Evolutionary conservation across 2,888 invertebrate genomes (phyloP).

Genomic region (Gortyna flavago): DNA sequence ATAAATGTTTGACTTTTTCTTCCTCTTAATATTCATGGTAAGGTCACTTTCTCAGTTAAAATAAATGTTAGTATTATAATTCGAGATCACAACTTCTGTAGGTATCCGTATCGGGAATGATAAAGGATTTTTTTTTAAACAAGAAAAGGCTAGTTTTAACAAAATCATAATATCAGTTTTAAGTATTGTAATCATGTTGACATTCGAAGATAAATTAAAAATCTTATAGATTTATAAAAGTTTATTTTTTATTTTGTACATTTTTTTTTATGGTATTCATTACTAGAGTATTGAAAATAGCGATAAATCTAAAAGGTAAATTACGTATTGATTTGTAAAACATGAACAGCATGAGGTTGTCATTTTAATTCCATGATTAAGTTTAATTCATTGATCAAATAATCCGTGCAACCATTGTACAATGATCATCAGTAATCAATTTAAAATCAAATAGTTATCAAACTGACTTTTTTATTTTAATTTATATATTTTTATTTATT

Average conservation of each 20-base stretch:
- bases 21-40: background rate
- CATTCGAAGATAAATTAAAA: background rate
- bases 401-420: background rate
- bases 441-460: background rate
- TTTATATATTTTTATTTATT: too few relatives aligned
- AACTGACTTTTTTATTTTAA: too few relatives aligned
- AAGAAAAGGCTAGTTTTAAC: background rate
- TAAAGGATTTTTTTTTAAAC: background rate
- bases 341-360: background rate
- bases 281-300: background rate
- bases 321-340: background rate
- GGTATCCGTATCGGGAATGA: background rate
- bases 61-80: background rate
- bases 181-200: background rate
- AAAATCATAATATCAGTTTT: background rate
- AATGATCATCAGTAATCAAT: background rate
- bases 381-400: background rate
- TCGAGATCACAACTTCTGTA: too few relatives aligned
- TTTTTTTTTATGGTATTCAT: background rate
- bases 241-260: background rate
- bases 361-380: background rate
- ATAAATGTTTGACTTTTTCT: background rate
- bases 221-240: too few relatives aligned
- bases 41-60: background rate
- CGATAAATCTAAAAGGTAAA: conserved; percentile 3